Evolutionary conservation across 92 coral and sea anemone genomes (phyloP).

Genomic region (Palythoa grandis): DNA sequence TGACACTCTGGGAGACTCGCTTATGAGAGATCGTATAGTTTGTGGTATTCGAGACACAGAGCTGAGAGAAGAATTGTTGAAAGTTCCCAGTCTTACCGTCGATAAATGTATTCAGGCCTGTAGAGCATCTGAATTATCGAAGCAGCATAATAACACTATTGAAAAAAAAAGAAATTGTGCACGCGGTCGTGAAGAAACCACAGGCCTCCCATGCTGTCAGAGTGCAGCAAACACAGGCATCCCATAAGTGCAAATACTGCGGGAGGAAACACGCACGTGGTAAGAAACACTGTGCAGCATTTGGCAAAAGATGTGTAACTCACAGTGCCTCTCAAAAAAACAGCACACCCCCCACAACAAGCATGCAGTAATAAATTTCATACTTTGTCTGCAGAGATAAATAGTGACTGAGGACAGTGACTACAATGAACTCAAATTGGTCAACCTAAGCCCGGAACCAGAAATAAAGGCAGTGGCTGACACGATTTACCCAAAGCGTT

Average conservation of each 20-base stretch:
- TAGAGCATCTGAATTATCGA: background rate
- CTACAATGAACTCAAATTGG: background rate
- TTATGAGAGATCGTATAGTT: slow-evolving; percentile 48
- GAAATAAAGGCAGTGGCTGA: background rate
- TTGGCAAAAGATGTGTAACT: background rate
- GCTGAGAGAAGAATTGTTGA: slow-evolving; percentile 45
- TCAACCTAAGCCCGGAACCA: too few relatives aligned
- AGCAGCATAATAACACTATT: slow-evolving; percentile 45
- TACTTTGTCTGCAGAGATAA: slow-evolving; percentile 9
- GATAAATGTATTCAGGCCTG: slow-evolving; percentile 44
- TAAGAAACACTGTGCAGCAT: too few relatives aligned
- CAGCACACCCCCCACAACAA: background rate
- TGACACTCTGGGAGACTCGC: slow-evolving; percentile 37
- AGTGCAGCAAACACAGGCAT: too few relatives aligned
- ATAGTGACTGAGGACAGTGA: slow-evolving; percentile 9
- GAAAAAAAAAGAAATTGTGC: slow-evolving; percentile 20
- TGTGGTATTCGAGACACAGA: background rate
- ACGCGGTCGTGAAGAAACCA: background rate
- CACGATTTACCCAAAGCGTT: slow-evolving; percentile 11
- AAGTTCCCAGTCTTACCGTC: slow-evolving; percentile 20
- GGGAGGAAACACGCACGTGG: too few relatives aligned
- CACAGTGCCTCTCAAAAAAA: slow-evolving; percentile 1
- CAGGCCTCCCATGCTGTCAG: background rate
- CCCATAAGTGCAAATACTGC: too few relatives aligned
- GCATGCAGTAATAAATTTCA: background rate